Evolutionary conservation across 2,797 vertebrate species (phyloP).

Genomic region (Florisuga fusca): DNA sequence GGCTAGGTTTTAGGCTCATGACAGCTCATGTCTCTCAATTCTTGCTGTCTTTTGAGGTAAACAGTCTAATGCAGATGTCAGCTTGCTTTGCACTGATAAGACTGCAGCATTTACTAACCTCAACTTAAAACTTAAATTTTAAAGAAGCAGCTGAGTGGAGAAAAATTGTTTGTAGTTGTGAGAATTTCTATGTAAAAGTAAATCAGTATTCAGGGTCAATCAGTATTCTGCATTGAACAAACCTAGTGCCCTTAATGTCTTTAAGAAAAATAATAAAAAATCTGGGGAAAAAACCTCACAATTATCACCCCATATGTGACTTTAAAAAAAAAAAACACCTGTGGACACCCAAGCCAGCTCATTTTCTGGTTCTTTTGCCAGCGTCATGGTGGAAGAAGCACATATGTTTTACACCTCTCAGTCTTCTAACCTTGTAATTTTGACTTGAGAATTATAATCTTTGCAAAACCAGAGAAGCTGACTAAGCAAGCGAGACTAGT

Average conservation of each 20-base stretch:
- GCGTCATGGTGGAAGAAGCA: not conserved
- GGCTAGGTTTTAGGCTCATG: not conserved
- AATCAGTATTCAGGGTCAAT: not conserved
- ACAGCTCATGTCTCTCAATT: not conserved
- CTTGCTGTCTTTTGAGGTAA: not conserved
- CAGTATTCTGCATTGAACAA: not conserved
- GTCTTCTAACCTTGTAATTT: not conserved
- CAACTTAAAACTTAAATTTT: not conserved
- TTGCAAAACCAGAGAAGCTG: not conserved
- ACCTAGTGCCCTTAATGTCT: not conserved
- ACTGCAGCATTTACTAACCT: not conserved
- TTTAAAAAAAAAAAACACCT: not conserved
- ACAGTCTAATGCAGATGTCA: not conserved
- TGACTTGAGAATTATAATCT: not conserved
- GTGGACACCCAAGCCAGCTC: not conserved
- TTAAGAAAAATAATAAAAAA: not conserved
- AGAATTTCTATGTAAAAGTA: fast-evolving
- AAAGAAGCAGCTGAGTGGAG: not conserved
- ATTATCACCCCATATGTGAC: not conserved
- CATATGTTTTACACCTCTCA: not conserved
- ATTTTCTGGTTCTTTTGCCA: not conserved
- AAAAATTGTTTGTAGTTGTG: not conserved
- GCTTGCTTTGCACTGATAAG: not conserved
- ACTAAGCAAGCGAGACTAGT: not conserved
- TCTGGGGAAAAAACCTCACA: fast-evolving